These are phyloP conservation scores for Leptogaster cylindrica DNA, from an alignment of 2,888 invertebrate genomes.

Conservation along the genomic window DNA sequence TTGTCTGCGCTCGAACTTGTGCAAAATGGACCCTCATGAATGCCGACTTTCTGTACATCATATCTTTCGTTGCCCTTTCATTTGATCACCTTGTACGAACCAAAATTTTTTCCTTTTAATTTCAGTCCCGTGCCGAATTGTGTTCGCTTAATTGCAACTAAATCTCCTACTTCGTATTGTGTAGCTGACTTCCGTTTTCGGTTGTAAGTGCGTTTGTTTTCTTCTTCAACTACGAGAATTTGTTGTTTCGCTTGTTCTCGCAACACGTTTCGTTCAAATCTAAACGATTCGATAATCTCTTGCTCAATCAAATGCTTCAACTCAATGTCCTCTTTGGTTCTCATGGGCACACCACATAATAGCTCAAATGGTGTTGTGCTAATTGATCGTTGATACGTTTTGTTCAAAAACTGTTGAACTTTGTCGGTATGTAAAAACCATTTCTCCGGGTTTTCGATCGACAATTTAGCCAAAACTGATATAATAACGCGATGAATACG, in stretches of 20 bases:
- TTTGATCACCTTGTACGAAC: conserved; percentile 4
- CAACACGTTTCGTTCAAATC: conserved; percentile 22
- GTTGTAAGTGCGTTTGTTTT: conserved; percentile 31
- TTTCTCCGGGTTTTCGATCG: not conserved
- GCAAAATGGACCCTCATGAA: too few species aligned
- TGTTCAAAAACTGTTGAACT: conserved; percentile 16
- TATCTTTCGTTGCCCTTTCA: too few species aligned
- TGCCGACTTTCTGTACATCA: too few species aligned
- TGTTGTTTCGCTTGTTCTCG: not conserved
- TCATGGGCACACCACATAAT: conserved; percentile 1
- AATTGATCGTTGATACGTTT: conserved; percentile 41
- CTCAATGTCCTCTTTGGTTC: not conserved
- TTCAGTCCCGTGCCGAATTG: not conserved
- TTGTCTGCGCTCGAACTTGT: too few species aligned
- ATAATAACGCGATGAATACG: conserved; percentile 38
- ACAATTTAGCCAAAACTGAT: conserved; percentile 44
- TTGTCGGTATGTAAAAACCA: conserved; percentile 10
- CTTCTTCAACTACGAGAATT: conserved; percentile 11
- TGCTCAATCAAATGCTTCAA: conserved; percentile 20
- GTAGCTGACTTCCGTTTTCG: conserved; percentile 11
- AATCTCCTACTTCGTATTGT: not conserved
- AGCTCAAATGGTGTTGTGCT: conserved; percentile 22
- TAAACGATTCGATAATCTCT: not conserved
- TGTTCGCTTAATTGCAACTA: not conserved
- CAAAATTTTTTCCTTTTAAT: not conserved